phyloP scores from a whole-genome alignment of 2,113 vertebrate genomes.

The Chiloscyllium plagiosum region DNA sequence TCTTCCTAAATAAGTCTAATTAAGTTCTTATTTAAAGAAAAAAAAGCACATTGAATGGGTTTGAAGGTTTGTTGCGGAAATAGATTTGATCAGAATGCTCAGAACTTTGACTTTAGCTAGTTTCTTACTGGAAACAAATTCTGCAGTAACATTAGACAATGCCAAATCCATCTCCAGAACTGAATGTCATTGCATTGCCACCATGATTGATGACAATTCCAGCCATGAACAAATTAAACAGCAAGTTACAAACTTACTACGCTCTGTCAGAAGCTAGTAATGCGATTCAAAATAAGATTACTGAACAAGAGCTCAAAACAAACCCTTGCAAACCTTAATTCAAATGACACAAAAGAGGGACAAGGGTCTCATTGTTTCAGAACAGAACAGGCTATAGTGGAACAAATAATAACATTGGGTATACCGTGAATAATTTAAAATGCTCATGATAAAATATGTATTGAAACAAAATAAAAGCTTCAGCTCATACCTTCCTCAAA shows the following conservation, averaged over 20 bases:
- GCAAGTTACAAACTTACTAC: constrained; percentile 27
- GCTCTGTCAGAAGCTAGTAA: constrained; percentile 20
- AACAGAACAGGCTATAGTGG: neutral
- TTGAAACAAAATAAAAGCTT: neutral
- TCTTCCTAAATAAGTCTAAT: neutral
- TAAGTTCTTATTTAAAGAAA: neutral
- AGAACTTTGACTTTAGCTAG: neutral
- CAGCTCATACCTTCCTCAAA: too few species aligned
- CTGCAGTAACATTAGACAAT: neutral
- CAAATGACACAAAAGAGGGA: neutral
- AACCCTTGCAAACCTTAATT: constrained; percentile 19
- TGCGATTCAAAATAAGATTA: neutral
- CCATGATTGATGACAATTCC: constrained; percentile 15
- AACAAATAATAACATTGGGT: neutral
- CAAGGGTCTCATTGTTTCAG: neutral
- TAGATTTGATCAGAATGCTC: neutral
- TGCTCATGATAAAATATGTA: neutral
- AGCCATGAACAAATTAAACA: constrained; percentile 26
- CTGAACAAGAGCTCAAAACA: neutral
- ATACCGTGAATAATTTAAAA: neutral
- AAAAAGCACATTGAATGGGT: neutral
- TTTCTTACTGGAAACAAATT: neutral
- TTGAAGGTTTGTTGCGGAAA: neutral
- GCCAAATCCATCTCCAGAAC: constrained; percentile 5
- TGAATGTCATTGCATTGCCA: neutral